Percentiles rank a stretch among this genome's conserved stretches.
Conservation (phyloP, 2,797 vertebrate genomes). For the Labroides dimidiatus region DNA sequence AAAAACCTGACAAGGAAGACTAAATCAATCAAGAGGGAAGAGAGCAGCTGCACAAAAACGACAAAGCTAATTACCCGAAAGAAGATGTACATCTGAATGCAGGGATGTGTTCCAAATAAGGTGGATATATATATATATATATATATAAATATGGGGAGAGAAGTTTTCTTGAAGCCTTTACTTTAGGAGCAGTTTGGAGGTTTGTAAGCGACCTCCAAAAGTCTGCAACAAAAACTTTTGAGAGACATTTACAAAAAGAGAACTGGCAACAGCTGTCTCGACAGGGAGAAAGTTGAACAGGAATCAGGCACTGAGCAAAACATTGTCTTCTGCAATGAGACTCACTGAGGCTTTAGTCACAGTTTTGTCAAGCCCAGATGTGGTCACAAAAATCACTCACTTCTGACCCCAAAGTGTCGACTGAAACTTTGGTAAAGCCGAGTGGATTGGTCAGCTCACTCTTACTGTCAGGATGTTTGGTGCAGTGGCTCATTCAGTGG, state of each 20-base stretch:
- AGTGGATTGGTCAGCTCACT: too few species aligned
- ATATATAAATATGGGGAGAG: too few species aligned
- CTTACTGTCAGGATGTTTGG: too few species aligned
- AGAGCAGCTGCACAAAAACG: not conserved
- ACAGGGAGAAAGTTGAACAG: not conserved
- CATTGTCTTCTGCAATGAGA: slow-evolving; percentile 5
- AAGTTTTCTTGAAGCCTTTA: not conserved
- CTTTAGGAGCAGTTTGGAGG: not conserved
- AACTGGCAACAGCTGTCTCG: not conserved
- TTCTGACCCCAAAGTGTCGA: not conserved
- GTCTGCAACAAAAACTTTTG: not conserved
- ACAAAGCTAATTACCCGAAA: not conserved
- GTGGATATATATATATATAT: not conserved
- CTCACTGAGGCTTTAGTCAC: not conserved
- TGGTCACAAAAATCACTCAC: not conserved
- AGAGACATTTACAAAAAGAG: not conserved
- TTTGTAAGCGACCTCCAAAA: not conserved
- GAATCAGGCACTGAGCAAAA: not conserved
- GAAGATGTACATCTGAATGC: not conserved
- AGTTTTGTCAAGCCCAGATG: not conserved
- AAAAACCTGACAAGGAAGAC: not conserved
- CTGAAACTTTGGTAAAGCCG: not conserved
- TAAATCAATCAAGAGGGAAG: not conserved
- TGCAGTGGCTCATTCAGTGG: too few species aligned
- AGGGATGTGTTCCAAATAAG: not conserved